Conservation (phyloP, 1,140 invertebrate species). For the Drosophila tristis region DNA sequence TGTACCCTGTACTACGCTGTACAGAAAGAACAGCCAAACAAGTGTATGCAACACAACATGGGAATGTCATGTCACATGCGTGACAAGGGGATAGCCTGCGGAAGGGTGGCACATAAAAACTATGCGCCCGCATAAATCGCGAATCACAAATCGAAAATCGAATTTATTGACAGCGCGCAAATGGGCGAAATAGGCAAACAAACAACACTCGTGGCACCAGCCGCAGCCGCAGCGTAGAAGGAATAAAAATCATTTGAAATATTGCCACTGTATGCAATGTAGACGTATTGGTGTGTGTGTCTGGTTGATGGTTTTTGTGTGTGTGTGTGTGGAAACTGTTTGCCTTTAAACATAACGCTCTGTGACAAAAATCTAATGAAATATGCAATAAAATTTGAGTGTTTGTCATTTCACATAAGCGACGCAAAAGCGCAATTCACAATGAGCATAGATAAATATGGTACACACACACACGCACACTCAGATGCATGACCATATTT, state of each 20-base stretch:
- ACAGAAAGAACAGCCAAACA: constrained; percentile 9
- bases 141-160: constrained; percentile 75
- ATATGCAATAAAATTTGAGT: constrained; percentile 81
- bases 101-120: constrained; percentile 44
- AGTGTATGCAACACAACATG: constrained; percentile 45
- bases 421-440: constrained; percentile 64
- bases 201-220: constrained; percentile 26
- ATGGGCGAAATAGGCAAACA: constrained; percentile 69
- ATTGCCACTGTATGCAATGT: constrained; percentile 28
- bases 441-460: constrained; percentile 63
- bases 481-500: background rate
- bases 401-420: constrained; percentile 67
- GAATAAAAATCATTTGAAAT: constrained; percentile 63
- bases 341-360: constrained; percentile 70
- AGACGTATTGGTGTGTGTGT: constrained; percentile 10
- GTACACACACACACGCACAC: background rate
- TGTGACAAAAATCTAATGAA: constrained; percentile 75
- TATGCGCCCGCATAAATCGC: constrained; percentile 62
- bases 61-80: constrained; percentile 50
- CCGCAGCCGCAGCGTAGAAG: constrained; percentile 6
- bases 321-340: constrained; percentile 33
- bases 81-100: constrained; percentile 12
- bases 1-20: background rate
- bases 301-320: constrained; percentile 1
- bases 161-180: constrained; percentile 78